phyloP scores from a whole-genome alignment of 2,797 vertebrate genomes.

The Halcyon badia region DNA sequence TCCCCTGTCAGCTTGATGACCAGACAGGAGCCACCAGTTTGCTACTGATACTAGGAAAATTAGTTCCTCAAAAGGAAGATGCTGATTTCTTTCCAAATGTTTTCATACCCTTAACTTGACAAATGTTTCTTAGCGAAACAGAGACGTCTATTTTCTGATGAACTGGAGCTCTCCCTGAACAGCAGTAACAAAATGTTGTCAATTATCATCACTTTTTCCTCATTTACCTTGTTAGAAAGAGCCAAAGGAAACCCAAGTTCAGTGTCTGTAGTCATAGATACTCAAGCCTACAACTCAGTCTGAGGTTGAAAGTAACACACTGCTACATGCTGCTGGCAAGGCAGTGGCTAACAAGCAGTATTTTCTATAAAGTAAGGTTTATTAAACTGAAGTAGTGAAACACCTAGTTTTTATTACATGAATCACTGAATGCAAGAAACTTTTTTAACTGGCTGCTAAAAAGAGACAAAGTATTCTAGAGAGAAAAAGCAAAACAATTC shows the following conservation, averaged over 20 bases:
- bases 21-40: background rate
- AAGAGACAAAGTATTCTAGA: background rate
- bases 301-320: background rate
- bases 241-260: background rate
- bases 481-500: background rate
- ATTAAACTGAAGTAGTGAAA: background rate
- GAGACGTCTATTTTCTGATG: background rate
- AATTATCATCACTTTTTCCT: background rate
- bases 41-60: background rate
- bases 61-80: background rate
- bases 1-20: too few species aligned
- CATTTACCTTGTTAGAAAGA: background rate
- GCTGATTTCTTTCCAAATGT: background rate
- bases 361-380: background rate
- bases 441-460: background rate
- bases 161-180: background rate
- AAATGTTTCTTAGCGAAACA: background rate
- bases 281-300: background rate
- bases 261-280: background rate
- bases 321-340: background rate
- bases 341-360: background rate
- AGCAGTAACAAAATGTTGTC: background rate
- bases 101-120: background rate
- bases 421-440: accelerated
- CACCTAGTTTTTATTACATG: background rate